A percentile compares a stretch with the other conserved stretches of the same genome.
Evolutionary conservation across 2,797 vertebrate species (phyloP).

Genomic region (Ataeniobius toweri): DNA sequence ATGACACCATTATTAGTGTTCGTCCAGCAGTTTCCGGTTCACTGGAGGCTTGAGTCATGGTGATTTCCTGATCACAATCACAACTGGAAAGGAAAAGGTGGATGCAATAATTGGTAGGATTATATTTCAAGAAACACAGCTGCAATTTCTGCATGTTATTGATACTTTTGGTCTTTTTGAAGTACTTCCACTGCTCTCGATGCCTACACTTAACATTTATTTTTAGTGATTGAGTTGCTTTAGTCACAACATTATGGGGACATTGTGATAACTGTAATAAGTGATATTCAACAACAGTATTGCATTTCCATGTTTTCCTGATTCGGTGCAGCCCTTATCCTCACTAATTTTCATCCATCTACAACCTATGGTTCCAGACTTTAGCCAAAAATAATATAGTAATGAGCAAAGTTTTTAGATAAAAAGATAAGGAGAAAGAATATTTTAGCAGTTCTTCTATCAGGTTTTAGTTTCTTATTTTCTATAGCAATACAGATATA

Average conservation of each 20-base stretch:
- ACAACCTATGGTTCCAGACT: no score
- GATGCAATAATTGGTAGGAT: no score
- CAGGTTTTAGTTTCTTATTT: not conserved
- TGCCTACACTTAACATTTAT: no score
- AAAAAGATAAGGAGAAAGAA: not conserved
- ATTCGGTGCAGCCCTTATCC: no score
- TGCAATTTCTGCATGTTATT: not conserved
- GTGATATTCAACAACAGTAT: not conserved
- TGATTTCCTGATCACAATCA: no score
- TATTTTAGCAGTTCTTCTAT: not conserved
- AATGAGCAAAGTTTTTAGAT: not conserved
- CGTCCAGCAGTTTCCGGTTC: not conserved
- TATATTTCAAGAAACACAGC: no score
- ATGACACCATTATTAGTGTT: not conserved
- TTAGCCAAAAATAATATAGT: no score
- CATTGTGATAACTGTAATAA: not conserved
- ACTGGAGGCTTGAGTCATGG: not conserved
- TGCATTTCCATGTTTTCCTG: no score
- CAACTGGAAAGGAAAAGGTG: no score
- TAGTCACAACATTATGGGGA: not conserved
- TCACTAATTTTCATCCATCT: no score
- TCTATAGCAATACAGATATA: not conserved
- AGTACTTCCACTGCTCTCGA: no score
- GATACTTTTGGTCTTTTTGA: not conserved
- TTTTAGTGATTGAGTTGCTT: not conserved